These are phyloP conservation scores for Molossus alvarezi DNA, from an alignment of 2,797 vertebrate genomes.

Conservation along the genomic window DNA sequence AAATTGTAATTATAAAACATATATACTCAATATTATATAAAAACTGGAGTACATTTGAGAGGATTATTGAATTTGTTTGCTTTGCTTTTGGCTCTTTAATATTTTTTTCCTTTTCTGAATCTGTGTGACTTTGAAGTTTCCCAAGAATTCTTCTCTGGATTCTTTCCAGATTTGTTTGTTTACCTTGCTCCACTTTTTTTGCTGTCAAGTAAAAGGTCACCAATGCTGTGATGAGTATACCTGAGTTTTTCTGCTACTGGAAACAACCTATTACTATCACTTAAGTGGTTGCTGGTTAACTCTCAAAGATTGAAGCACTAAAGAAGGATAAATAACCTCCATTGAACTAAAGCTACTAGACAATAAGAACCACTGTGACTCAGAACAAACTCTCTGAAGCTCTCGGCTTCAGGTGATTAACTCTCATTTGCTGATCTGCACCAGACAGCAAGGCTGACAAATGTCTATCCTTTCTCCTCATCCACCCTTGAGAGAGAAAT, in stretches of 20 bases:
- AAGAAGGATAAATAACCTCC: background rate
- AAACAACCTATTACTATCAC: background rate
- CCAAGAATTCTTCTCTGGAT: background rate
- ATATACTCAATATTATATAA: background rate
- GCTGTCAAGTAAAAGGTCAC: background rate
- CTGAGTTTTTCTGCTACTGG: background rate
- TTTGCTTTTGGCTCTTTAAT: background rate
- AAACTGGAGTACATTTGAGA: background rate
- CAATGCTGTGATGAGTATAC: background rate
- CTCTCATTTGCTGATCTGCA: background rate
- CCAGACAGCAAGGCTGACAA: background rate
- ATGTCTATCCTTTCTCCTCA: background rate
- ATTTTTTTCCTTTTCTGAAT: background rate
- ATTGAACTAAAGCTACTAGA: background rate
- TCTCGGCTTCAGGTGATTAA: background rate
- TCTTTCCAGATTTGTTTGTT: background rate
- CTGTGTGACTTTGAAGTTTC: background rate
- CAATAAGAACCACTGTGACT: background rate
- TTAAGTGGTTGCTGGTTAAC: background rate
- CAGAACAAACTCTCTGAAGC: background rate
- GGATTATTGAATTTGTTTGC: background rate
- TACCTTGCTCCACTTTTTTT: background rate
- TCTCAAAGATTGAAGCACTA: background rate
- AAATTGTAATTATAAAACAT: background rate
- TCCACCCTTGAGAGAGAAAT: background rate